Base-by-base conservation (phyloP, 2,888 invertebrate genomes). In the Abrostola tripartita region DNA sequence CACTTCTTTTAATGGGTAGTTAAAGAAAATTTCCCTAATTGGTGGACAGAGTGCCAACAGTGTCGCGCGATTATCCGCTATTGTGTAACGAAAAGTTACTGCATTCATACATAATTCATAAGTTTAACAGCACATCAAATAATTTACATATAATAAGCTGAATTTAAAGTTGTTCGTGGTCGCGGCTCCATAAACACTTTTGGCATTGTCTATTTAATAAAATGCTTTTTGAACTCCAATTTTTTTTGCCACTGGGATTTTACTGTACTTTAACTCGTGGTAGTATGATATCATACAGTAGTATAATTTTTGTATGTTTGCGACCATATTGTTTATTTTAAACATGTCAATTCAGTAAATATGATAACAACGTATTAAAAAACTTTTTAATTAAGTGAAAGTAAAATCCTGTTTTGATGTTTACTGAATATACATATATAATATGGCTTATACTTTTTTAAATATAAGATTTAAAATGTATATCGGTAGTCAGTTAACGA, bases 1-100 rank as follows among this genome's bases (percentile, higher is more conserved):
- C 87, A 86, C 86, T 85, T 90, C 86, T 90, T 90, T 89, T 89
- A 88, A 91, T 89, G 85, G 88, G 85, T 85, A 85, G 86, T 90
- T 88, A 85, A 87, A 88, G 87, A 82, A 88, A 89, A 88, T 89
- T 87, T 88, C 81, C 86, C 85, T 89, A 88, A 91, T 88, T 86
- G 89, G 82, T 85, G 79, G 83, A 84, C 84, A 83, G 79, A 77
- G 80, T 81, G 83, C 81, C 84, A 83, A 83, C 81, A 81, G 60
- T 85, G 85, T 85, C 78, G 79, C 64, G 66, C 72, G 73, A 74
- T 78, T 78, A 79, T 76, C 68, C 72, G 62, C 71, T 69, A 76
- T 75, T 76, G 74, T 84, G 64, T 78, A 69, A 67, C 68, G 69
- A 75, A 78, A 78, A 81, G 74, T 81, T 80, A 75, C 78, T 82